These are phyloP conservation scores for Teleogryllus oceanicus DNA, from an alignment of 2,888 invertebrate species.

Conservation along the genomic window DNA sequence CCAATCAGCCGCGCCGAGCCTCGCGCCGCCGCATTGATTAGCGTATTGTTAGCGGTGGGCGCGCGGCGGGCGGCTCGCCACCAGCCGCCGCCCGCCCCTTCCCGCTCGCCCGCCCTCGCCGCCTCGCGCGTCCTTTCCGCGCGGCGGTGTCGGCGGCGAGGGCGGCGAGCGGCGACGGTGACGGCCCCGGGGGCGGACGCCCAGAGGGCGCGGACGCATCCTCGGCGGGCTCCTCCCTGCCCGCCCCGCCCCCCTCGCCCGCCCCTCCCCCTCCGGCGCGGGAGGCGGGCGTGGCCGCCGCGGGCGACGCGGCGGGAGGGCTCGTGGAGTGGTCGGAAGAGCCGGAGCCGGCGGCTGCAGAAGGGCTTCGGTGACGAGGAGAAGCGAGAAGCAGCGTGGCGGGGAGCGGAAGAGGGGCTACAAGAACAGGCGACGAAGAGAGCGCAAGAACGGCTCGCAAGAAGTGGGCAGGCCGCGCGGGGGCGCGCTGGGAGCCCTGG, in stretches of 20 bases:
- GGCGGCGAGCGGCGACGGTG: background rate
- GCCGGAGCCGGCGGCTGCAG: background rate
- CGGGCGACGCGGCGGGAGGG: background rate
- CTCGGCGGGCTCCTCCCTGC: background rate
- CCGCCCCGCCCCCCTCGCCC: background rate
- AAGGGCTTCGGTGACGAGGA: background rate
- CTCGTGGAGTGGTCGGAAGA: background rate
- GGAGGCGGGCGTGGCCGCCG: background rate
- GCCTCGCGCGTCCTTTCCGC: background rate
- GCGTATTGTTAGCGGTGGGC: conserved; percentile 9
- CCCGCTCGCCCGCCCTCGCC: background rate
- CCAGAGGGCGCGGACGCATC: background rate
- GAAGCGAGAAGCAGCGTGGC: background rate
- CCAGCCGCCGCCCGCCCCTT: background rate
- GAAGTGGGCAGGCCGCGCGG: background rate
- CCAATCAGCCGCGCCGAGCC: conserved; percentile 24
- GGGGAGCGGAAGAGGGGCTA: background rate
- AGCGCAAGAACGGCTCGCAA: conserved; percentile 6
- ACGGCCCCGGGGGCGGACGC: background rate
- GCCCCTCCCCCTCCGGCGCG: background rate
- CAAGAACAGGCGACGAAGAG: background rate
- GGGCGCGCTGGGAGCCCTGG: background rate
- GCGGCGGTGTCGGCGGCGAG: background rate
- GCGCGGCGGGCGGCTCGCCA: conserved; percentile 1
- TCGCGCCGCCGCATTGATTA: conserved; percentile 10